phyloP scores from a whole-genome alignment of 2,888 invertebrate species.

The Zaprionus lineosus region DNA sequence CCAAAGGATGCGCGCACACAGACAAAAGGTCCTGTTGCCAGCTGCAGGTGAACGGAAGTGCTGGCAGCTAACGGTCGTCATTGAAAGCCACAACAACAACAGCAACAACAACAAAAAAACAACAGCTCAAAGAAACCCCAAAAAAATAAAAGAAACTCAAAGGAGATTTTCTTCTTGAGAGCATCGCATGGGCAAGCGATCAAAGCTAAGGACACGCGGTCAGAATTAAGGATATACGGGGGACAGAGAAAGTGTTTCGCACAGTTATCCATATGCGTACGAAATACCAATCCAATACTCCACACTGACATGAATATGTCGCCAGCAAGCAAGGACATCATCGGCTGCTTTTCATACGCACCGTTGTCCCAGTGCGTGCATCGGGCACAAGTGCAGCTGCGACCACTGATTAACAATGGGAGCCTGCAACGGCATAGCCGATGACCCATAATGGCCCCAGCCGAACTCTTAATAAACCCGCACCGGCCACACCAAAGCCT shows the following conservation, averaged over 20 bases:
- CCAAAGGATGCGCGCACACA: conserved; percentile 38
- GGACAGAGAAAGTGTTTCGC: neutral
- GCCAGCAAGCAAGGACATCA: conserved; percentile 9
- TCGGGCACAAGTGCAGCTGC: conserved; percentile 23
- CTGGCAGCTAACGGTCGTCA: conserved; percentile 6
- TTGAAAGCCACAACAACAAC: conserved; percentile 8
- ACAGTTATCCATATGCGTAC: conserved; percentile 3
- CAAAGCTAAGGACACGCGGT: conserved; percentile 10
- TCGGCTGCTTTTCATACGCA: conserved; percentile 29
- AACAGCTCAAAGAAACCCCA: conserved; percentile 7
- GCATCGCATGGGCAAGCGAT: conserved; percentile 35
- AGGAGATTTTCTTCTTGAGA: conserved; percentile 20
- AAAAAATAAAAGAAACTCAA: conserved; percentile 7
- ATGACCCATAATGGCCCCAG: conserved; percentile 27
- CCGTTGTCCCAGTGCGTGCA: conserved; percentile 25
- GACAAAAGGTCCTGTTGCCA: conserved; percentile 18
- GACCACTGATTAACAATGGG: conserved; percentile 52
- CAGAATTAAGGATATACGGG: conserved; percentile 25
- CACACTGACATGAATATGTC: conserved; percentile 24
- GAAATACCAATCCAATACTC: conserved; percentile 7
- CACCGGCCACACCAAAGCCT: conserved; percentile 28
- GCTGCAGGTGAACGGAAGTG: neutral
- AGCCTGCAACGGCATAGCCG: conserved; percentile 52
- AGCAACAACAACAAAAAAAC: conserved; percentile 1
- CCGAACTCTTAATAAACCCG: conserved; percentile 9